A percentile compares a stretch with the other conserved stretches of the same genome.
Conservation (phyloP, 2,888 invertebrate species). For the Drosophila atripex region DNA sequence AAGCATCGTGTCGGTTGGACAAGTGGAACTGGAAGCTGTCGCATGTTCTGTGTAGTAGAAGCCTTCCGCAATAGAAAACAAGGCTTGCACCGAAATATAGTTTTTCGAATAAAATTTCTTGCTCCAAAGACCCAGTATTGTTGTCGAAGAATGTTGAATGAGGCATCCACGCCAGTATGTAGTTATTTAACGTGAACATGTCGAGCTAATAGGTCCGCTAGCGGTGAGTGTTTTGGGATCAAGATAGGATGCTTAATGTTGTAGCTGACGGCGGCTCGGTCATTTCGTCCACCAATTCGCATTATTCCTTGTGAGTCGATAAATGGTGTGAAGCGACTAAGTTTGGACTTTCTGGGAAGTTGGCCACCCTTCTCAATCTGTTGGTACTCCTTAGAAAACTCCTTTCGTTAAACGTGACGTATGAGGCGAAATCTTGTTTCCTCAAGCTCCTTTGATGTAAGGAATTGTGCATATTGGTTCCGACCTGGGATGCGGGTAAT, state of each 20-base stretch:
- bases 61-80: no score
- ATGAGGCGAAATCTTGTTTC: no score
- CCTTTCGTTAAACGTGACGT: no score
- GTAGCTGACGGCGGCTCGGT: neutral
- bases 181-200: slow-evolving; percentile 2
- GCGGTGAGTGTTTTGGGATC: slow-evolving; percentile 1
- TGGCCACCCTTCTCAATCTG: neutral
- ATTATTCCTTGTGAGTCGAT: neutral
- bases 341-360: neutral
- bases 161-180: neutral
- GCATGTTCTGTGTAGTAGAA: no score
- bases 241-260: neutral
- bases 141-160: slow-evolving; percentile 2
- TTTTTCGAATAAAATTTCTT: no score
- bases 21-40: no score
- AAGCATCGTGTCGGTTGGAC: no score
- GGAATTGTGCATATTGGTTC: no score
- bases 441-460: no score
- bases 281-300: neutral
- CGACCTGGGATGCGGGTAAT: no score
- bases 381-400: neutral
- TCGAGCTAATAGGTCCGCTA: neutral
- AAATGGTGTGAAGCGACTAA: neutral
- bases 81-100: no score
- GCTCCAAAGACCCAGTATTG: neutral